phyloP scores from a whole-genome alignment of 2,888 invertebrate species.

The Mystacides longicornis region DNA sequence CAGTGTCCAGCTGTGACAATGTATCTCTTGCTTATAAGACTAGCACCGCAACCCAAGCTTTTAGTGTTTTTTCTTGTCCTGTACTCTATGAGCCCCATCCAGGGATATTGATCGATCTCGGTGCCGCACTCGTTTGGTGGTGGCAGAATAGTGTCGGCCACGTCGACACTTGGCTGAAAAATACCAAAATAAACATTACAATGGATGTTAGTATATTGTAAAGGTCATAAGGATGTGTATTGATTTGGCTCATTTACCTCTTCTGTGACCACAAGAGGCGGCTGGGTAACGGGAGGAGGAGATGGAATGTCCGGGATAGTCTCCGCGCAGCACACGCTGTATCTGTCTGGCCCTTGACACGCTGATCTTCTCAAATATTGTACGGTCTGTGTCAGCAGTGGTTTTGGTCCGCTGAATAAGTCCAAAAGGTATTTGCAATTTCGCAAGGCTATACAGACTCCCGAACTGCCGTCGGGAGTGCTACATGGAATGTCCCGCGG shows the following conservation, averaged over 20 bases:
- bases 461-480: constrained; percentile 14
- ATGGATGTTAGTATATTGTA: background rate
- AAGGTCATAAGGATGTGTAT: background rate
- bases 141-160: constrained; percentile 10
- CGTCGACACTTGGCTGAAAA: background rate
- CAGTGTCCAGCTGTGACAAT: constrained; percentile 52
- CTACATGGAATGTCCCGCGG: constrained; percentile 7
- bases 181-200: no score
- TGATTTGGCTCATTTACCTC: background rate
- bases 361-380: constrained; percentile 26
- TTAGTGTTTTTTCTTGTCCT: constrained; percentile 26
- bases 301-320: background rate
- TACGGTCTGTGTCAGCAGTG: constrained; percentile 11
- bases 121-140: constrained; percentile 29
- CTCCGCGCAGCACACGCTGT: constrained; percentile 35
- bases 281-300: background rate
- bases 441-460: constrained; percentile 14
- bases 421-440: constrained; percentile 26
- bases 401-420: constrained; percentile 26
- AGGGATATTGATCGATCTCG: constrained; percentile 47
- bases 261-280: background rate
- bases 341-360: constrained; percentile 31
- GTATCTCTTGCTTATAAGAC: constrained; percentile 45
- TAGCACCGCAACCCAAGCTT: constrained; percentile 43
- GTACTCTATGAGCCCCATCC: constrained; percentile 47